Base-by-base conservation (phyloP, 2,113 vertebrate species). In the Carlito syrichta region DNA sequence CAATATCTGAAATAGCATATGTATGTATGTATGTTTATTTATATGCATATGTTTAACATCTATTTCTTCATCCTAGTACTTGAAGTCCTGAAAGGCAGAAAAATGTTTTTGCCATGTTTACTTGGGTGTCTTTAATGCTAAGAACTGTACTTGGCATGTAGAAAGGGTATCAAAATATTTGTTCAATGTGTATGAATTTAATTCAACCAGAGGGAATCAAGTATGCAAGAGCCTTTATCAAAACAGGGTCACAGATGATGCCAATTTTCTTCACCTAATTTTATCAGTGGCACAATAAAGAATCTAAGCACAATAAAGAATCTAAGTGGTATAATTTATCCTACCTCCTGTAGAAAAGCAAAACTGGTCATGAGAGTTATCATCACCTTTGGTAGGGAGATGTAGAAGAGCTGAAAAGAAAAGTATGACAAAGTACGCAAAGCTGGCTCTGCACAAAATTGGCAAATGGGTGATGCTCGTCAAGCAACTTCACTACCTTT, bases 11-110 rank as follows among this genome's bases (percentile, higher is more conserved):
- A 89, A 13, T 52, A 30, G 0, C 52, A n/a, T 8, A 56, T 2
- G 6, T 1, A 1, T 1, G 8, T 32, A 35, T 2, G 0, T 38
- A 19, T 4, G 5, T 6, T 14, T 40, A 8, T 35, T 16, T 43
- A 20, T 17, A 4, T 3, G n/a, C 2, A 30, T 45, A 10, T 6
- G 11, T 13, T 86, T 66, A 27, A 8, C 60, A 30, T 35, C 16
- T 69, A 3, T 81, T 73, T 77, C 52, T 54, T 60, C 0, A 27
- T 7, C 2, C 5, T 17, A 4, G 16, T 22, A 79, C 35, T 69
- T 45, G 10, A 66, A 16, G 48, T 87, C 48, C 66, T 62, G 10
- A 30, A 86, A 27, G 19, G 19, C 23, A n/a, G 1, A 25, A 35
- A 50, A 62, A 74, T 6, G 22, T 25, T 38, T 60, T 77, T 30